Base-by-base conservation (phyloP, 2,797 vertebrate genomes). In the Hoplostethus atlanticus region DNA sequence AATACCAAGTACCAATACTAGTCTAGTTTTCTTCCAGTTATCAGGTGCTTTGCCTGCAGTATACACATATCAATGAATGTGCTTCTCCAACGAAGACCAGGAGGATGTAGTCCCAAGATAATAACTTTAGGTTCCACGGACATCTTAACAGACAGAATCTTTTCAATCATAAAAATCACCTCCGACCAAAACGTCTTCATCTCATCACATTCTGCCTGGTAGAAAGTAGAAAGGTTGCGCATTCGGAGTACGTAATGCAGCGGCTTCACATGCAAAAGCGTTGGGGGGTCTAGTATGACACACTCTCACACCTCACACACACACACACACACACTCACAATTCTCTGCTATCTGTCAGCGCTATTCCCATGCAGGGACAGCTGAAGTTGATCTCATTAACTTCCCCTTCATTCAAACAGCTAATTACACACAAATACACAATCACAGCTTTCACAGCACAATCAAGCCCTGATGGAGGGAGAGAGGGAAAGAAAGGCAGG, bases 311-410 rank as follows among this genome's bases (percentile, higher is more conserved):
- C 38, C 55, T 9, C n/a, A 6, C 13, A 36, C 48, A 3, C 47
- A 57, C 40, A 38, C n/a, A 50, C n/a, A n/a, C 9, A 47, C 13
- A 50, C 60, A 63, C 44, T 51, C 47, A 67, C 53, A 64, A 52
- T 63, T 75, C 57, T n/a, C 1, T 70, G 69, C 65, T 71, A 53
- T 50, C 68, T 76, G 79, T 82, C 77, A 79, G 62, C 82, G 73
- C 60, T 77, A 67, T 78, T 86, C 79, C 76, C 66, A 30, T 64
- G 69, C 28, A 79, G 67, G 75, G 69, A 85, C 86, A 82, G 73
- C 76, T 84, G 53, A 80, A 80, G 75, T 89, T 92, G 89, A 93
- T 92, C 92, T 91, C 84, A 94, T 92, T 92, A 92, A 93, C 87
- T 89, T 73, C 63, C 77, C 80, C 87, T 92, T 91, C 77, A 91